These are phyloP conservation scores for Oscheius myriophilus DNA, from an alignment of 2,888 invertebrate genomes.

Conservation along the genomic window DNA sequence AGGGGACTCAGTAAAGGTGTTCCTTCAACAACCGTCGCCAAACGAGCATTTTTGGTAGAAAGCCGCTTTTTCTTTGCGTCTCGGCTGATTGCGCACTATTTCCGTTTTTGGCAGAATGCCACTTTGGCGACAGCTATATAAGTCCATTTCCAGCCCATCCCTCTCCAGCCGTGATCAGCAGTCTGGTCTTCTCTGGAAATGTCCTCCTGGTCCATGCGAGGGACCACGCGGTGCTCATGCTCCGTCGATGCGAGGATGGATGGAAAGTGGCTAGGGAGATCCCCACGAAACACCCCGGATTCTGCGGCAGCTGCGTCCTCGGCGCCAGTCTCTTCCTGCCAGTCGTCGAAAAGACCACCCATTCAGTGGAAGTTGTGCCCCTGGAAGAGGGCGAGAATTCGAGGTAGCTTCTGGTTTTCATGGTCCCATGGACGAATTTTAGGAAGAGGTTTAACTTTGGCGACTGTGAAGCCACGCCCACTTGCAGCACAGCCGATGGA, in stretches of 20 bases:
- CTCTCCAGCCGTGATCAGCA: background rate
- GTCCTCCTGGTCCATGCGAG: background rate
- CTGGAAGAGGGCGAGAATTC: background rate
- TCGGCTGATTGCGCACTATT: no score
- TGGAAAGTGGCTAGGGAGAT: background rate
- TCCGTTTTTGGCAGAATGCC: no score
- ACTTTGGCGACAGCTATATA: no score
- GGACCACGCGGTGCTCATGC: background rate
- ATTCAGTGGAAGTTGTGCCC: background rate
- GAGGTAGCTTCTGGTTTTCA: background rate
- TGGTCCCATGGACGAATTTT: background rate
- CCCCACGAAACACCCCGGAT: slow-evolving; percentile 1
- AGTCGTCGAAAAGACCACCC: background rate
- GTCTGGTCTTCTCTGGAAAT: background rate
- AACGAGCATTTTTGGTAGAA: no score
- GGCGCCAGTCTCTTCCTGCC: background rate
- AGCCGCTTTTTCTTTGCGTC: no score
- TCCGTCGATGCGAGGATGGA: background rate
- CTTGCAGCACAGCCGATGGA: background rate
- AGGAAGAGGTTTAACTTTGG: background rate
- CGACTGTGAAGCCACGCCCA: slow-evolving; percentile 2
- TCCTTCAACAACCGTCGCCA: no score
- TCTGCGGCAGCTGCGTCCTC: background rate
- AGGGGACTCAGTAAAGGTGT: no score
- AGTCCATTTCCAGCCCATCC: no score